Base-by-base conservation (phyloP, 2,888 invertebrate species). In the Drosophila recens region DNA sequence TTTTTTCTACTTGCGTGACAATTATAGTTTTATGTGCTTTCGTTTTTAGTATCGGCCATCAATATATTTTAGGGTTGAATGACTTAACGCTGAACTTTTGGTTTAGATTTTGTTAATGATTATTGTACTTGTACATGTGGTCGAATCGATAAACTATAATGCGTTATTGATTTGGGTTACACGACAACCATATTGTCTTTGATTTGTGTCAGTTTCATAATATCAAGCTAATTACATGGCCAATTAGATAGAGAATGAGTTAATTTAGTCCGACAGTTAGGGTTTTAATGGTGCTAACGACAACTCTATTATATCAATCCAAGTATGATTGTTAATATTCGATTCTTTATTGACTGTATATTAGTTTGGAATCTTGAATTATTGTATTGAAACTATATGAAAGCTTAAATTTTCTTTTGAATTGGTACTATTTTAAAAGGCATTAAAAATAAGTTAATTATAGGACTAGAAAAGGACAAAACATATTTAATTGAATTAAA, bases 1-100 rank as follows among this genome's bases (percentile, higher is more conserved):
- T 30, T 8, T 54, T 66, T 62, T 65, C 40, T 3, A 38, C 53
- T 67, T 62, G 70, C 69, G 65, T 72, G 73, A 64, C 83, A 76
- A 56, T 77, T 68, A 58, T 62, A 43, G 56, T 36, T 34, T 58
- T 46, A 76, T 67, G 71, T 52, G 67, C n/a, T 82, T 67, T 70
- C 33, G 59, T 58, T 70, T 72, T 75, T 67, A 67, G 67, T 56
- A 33, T 30, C 61, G 59, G 56, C 33, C 64, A 54, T 51, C 71
- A 51, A 68, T 51, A 57, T 46, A 30, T 27, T 63, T 10, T 43
- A 43, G 51, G 53, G 38, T 61, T 61, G 49, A 34, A 57, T 34
- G 40, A 49, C 48, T 54, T 51, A 23, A 33, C 11, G 33, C 15
- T 45, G 11, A 36, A 56, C 15, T 30, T 20, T 36, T 9, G 33